These are phyloP conservation scores for Mycteria americana DNA, from an alignment of 2,797 vertebrate genomes.

Conservation along the genomic window DNA sequence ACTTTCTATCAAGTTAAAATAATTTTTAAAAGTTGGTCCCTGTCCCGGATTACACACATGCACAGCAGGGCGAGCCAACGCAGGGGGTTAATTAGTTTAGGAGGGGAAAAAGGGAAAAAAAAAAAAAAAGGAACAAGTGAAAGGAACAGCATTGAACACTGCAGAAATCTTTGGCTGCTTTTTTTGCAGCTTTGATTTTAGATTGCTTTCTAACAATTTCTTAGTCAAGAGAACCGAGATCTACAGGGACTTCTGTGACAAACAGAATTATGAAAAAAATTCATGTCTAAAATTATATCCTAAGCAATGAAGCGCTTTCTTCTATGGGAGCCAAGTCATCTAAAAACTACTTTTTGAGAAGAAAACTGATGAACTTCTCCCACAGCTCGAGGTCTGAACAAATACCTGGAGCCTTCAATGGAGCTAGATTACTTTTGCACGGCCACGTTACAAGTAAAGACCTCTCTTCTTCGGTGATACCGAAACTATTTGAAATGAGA, in stretches of 20 bases:
- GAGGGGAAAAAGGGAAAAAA: not conserved
- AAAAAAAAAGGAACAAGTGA: not conserved
- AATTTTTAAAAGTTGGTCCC: conserved; percentile 43
- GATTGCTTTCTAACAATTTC: not conserved
- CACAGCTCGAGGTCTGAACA: not conserved
- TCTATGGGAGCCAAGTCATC: not conserved
- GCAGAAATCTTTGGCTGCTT: not conserved
- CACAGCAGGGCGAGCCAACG: conserved; percentile 2
- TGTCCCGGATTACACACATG: conserved; percentile 16
- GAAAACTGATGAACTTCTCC: conserved; percentile 32
- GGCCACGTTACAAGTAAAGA: not conserved
- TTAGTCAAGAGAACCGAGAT: not conserved
- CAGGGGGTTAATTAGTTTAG: conserved; percentile 13
- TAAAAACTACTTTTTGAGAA: conserved; percentile 21
- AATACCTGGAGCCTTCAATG: conserved; percentile 2
- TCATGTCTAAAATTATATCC: not conserved
- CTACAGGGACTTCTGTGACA: not conserved
- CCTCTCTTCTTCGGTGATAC: not conserved
- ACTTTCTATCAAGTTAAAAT: conserved; percentile 40
- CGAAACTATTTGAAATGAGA: conserved; percentile 25
- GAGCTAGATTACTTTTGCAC: conserved; percentile 28
- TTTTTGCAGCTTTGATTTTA: conserved; percentile 21
- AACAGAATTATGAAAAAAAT: not conserved
- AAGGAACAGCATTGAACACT: not conserved
- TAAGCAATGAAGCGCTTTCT: not conserved